These are phyloP conservation scores for Drosophila mayri DNA, from an alignment of 1,140 invertebrate genomes.

Conservation along the genomic window DNA sequence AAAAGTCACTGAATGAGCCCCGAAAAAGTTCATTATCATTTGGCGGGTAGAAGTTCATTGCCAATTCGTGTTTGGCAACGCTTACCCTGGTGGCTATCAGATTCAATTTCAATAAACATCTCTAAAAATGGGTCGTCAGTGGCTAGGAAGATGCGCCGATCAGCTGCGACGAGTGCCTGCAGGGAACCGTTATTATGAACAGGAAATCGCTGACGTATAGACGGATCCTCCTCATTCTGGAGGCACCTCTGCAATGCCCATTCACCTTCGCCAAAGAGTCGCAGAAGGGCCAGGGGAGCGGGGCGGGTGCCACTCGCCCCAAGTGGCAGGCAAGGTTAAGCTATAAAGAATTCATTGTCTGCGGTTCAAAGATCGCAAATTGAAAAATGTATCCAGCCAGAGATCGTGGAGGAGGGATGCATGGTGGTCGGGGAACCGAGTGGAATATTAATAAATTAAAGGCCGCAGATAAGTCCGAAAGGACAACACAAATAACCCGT, in stretches of 20 bases:
- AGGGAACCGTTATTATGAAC: conserved; percentile 52
- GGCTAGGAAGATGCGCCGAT: conserved; percentile 7
- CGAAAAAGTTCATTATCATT: conserved; percentile 46
- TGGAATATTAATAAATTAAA: conserved; percentile 83
- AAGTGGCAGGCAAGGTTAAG: conserved; percentile 72
- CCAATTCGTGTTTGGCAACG: conserved; percentile 58
- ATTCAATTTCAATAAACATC: conserved; percentile 58
- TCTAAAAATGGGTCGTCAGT: conserved; percentile 51
- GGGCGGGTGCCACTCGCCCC: background rate
- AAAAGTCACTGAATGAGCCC: background rate
- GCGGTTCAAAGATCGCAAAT: conserved; percentile 81
- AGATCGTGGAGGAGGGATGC: background rate
- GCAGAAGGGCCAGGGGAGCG: conserved; percentile 11
- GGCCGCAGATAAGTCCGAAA: conserved; percentile 74
- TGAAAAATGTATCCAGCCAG: conserved; percentile 72
- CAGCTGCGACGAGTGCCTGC: background rate
- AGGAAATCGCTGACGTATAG: conserved; percentile 60
- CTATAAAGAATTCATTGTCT: conserved; percentile 81
- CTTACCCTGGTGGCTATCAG: conserved; percentile 47
- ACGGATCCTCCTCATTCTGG: conserved; percentile 22
- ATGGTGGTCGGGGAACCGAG: conserved; percentile 21
- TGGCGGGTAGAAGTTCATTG: conserved; percentile 32
- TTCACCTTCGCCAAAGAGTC: conserved; percentile 26
- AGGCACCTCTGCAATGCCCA: conserved; percentile 13
- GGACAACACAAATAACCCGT: conserved; percentile 64